Evolutionary conservation across 2,797 vertebrate species (phyloP).

Genomic region (Sebastiscus tertius): DNA sequence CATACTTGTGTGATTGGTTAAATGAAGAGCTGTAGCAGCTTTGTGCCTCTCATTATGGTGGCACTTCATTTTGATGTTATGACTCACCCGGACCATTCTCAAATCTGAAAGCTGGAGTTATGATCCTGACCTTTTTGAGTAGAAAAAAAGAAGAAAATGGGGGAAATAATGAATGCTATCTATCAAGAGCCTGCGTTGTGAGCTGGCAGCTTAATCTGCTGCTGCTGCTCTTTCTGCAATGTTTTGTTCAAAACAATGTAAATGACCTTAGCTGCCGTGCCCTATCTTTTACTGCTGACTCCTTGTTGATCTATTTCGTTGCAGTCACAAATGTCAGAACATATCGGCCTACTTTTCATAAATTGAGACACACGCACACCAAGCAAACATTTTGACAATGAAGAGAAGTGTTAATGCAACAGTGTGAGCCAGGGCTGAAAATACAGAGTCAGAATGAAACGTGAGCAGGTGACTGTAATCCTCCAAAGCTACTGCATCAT

Average conservation of each 20-base stretch:
- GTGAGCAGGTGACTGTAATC: not conserved
- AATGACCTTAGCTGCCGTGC: slow-evolving; percentile 27
- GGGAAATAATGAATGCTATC: slow-evolving; percentile 5
- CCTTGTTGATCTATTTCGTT: not conserved
- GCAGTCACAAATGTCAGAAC: not conserved
- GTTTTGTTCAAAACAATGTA: slow-evolving; percentile 60
- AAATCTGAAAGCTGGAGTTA: slow-evolving; percentile 38
- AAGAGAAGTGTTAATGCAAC: not conserved
- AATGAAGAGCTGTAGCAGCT: slow-evolving; percentile 59
- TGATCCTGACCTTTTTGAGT: slow-evolving; percentile 66
- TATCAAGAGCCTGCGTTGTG: slow-evolving; percentile 49
- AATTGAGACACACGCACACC: not conserved
- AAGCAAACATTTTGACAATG: slow-evolving; percentile 31
- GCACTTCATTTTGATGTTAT: slow-evolving; percentile 65
- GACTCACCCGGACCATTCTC: slow-evolving; percentile 68
- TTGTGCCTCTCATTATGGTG: slow-evolving; percentile 70
- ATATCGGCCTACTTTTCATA: slow-evolving; percentile 13
- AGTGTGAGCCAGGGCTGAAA: not conserved
- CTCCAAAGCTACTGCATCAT: not conserved
- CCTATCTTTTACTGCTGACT: slow-evolving; percentile 58
- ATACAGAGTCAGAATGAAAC: slow-evolving; percentile 10
- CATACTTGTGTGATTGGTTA: slow-evolving; percentile 68
- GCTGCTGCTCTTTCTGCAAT: slow-evolving; percentile 11
- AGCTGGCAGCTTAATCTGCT: slow-evolving; percentile 26
- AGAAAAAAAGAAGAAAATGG: not conserved